A percentile compares a stretch with the other conserved stretches of the same genome.
phyloP scores from a whole-genome alignment of 2,113 vertebrate genomes.

The Lutjanus erythropterus region DNA sequence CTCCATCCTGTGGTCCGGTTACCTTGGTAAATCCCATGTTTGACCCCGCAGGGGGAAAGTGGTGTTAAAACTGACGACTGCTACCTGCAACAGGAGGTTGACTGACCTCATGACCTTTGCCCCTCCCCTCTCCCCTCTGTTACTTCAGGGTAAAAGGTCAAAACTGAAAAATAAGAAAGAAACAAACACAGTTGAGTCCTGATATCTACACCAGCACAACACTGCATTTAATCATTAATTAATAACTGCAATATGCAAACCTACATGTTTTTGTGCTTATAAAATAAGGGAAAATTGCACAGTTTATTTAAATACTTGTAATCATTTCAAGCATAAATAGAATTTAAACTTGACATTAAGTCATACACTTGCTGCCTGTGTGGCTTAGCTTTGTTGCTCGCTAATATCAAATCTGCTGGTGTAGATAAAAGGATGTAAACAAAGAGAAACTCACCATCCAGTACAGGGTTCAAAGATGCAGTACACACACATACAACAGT shows the following conservation, averaged over 20 bases:
- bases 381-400: slow-evolving; percentile 53
- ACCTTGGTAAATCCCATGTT: slow-evolving; percentile 28
- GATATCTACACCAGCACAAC: slow-evolving; percentile 47
- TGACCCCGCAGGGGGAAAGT: slow-evolving; percentile 29
- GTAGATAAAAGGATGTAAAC: slow-evolving; percentile 33
- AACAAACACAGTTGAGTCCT: slow-evolving; percentile 10
- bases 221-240: slow-evolving; percentile 30
- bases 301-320: slow-evolving; percentile 33
- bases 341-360: slow-evolving; percentile 53
- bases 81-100: slow-evolving; percentile 54
- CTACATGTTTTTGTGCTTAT: slow-evolving; percentile 26
- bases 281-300: background rate
- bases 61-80: slow-evolving; percentile 33
- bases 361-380: slow-evolving; percentile 36
- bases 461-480: slow-evolving; percentile 27
- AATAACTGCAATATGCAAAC: slow-evolving; percentile 35
- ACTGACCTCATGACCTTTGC: slow-evolving; percentile 43
- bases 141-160: slow-evolving; percentile 33
- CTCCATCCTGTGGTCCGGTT: slow-evolving; percentile 30
- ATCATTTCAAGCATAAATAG: slow-evolving; percentile 34
- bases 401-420: slow-evolving; percentile 38
- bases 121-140: background rate
- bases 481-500: slow-evolving; percentile 22
- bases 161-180: slow-evolving; percentile 25
- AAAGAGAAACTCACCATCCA: background rate